These are phyloP conservation scores for Acrobasis suavella DNA, from an alignment of 2,888 invertebrate species.

Conservation along the genomic window DNA sequence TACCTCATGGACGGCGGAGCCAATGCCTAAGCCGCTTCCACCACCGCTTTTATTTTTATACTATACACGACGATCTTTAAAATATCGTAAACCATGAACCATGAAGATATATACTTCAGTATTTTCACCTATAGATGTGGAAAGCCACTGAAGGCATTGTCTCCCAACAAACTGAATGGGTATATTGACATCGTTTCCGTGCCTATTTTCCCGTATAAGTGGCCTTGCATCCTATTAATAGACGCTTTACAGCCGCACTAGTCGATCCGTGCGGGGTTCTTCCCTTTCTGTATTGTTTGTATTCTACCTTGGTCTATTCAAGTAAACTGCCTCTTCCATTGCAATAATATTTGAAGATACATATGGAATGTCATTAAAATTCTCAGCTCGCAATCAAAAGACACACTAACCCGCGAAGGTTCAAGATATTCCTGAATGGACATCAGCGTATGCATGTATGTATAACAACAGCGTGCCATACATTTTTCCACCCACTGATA, in stretches of 20 bases:
- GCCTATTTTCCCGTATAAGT: conserved; percentile 19
- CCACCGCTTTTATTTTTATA: no score
- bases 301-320: no score
- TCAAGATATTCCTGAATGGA: not conserved
- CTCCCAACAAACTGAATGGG: conserved; percentile 18
- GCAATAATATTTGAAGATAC: no score
- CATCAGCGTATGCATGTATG: not conserved
- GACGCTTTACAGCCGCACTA: conserved; percentile 7
- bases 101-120: not conserved
- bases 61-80: no score
- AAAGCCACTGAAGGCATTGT: conserved; percentile 9
- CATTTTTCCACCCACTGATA: not conserved
- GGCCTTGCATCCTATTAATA: conserved; percentile 22
- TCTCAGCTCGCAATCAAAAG: not conserved
- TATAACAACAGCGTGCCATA: not conserved
- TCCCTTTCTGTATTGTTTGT: no score
- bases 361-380: not conserved
- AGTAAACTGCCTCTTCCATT: no score
- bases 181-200: conserved; percentile 21
- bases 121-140: not conserved
- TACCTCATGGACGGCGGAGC: no score
- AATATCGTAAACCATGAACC: no score
- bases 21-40: no score
- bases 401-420: not conserved
- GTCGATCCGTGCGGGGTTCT: not conserved